Percentiles rank a stretch among this genome's conserved stretches.
Evolutionary conservation across 2,113 vertebrate genomes (phyloP).

Genomic region (Phycodurus eques): DNA sequence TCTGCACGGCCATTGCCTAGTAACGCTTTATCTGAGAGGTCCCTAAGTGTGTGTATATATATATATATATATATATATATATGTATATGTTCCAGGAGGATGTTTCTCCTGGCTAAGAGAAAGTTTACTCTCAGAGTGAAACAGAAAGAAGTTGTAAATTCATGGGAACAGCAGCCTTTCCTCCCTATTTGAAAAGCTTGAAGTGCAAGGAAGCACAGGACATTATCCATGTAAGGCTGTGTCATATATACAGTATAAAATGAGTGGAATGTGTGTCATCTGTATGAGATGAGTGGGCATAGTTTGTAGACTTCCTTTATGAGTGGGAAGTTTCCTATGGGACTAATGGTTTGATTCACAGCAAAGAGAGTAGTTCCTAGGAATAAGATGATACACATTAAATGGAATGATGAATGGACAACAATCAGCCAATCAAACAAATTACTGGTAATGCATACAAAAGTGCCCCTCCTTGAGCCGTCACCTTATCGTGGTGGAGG

Average conservation of each 20-base stretch:
- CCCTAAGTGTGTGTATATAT: too few relatives aligned
- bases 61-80: too few relatives aligned
- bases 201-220: not conserved
- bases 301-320: too few relatives aligned
- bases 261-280: not conserved
- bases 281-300: too few relatives aligned
- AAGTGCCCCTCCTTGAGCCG: too few relatives aligned
- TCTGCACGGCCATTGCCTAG: too few relatives aligned
- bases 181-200: not conserved
- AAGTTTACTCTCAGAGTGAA: not conserved
- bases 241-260: not conserved
- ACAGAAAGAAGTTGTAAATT: not conserved
- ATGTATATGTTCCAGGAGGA: too few relatives aligned
- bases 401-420: not conserved
- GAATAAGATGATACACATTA: not conserved
- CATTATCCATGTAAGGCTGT: not conserved
- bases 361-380: not conserved
- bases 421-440: not conserved
- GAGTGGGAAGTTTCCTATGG: too few relatives aligned
- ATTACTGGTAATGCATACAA: not conserved
- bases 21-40: too few relatives aligned
- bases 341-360: not conserved
- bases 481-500: too few relatives aligned
- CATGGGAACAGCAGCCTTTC: not conserved
- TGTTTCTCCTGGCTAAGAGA: too few relatives aligned